A percentile compares a stretch with the other conserved stretches of the same genome.
Evolutionary conservation across 2,888 invertebrate species (phyloP).

Genomic region (Herminia tarsipennalis): DNA sequence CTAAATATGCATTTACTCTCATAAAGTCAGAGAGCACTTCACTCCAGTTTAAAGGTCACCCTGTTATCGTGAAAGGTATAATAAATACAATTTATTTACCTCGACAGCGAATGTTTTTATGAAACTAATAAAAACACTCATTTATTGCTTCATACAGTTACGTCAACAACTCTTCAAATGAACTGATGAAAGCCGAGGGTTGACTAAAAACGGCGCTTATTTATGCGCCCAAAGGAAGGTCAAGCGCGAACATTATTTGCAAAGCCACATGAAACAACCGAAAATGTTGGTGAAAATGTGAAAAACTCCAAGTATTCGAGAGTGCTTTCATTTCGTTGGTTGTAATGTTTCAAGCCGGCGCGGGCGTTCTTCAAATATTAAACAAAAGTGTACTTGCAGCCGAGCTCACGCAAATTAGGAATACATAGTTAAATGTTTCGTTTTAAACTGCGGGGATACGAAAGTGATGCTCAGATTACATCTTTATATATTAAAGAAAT

Average conservation of each 20-base stretch:
- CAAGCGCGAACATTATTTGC: conserved; percentile 14
- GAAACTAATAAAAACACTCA: conserved; percentile 32
- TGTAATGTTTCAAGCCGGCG: conserved; percentile 36
- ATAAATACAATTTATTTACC: conserved; percentile 27
- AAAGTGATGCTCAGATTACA: too few species aligned
- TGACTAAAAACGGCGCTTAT: conserved; percentile 14
- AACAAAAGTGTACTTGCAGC: conserved; percentile 37
- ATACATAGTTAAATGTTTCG: conserved; percentile 37
- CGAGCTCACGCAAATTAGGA: conserved; percentile 46
- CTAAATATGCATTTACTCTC: conserved; percentile 20
- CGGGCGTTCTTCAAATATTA: conserved; percentile 51
- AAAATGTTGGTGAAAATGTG: conserved; percentile 26
- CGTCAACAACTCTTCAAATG: conserved; percentile 17
- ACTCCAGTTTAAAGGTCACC: conserved; percentile 18
- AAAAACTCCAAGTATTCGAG: conserved; percentile 32
- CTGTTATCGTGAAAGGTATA: conserved; percentile 20
- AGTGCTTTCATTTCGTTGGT: conserved; percentile 31
- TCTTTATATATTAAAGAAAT: too few species aligned
- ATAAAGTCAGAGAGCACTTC: conserved; percentile 11
- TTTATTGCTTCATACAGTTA: conserved; percentile 28
- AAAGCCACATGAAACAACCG: conserved; percentile 21
- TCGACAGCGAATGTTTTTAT: conserved; percentile 17
- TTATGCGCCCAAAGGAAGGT: conserved; percentile 20
- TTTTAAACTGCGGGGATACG: conserved; percentile 15
- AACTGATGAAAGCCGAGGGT: conserved; percentile 17